Conservation (phyloP, 2,797 vertebrate genomes). For the Sphenopsis melanotis region DNA sequence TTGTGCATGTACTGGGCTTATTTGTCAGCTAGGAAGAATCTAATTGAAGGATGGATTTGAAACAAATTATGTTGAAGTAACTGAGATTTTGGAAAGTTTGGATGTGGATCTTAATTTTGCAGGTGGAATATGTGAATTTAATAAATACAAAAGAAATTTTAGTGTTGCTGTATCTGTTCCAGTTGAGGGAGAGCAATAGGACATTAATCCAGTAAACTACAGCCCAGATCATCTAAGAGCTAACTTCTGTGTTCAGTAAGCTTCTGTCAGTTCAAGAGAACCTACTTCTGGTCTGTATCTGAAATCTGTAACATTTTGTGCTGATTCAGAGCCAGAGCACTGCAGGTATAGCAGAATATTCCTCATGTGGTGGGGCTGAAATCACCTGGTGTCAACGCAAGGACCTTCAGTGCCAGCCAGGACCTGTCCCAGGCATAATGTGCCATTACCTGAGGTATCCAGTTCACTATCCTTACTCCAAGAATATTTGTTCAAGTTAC, state of each 20-base stretch:
- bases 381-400: not conserved
- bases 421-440: not conserved
- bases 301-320: not conserved
- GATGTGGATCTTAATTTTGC: not conserved
- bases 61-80: not conserved
- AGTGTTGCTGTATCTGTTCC: not conserved
- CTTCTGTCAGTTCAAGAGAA: not conserved
- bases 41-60: not conserved
- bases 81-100: not conserved
- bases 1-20: not conserved
- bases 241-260: not conserved
- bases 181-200: not conserved
- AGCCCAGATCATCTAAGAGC: not conserved
- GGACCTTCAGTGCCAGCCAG: not conserved
- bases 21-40: not conserved
- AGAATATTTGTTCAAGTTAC: not conserved
- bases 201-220: not conserved
- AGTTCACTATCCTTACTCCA: not conserved
- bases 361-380: not conserved
- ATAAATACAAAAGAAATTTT: not conserved
- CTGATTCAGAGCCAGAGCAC: not conserved
- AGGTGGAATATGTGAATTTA: not conserved
- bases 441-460: not conserved
- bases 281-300: not conserved
- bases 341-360: not conserved